Percentiles rank a stretch among this genome's conserved stretches.
Evolutionary conservation across 2,113 vertebrate genomes (phyloP).

Genomic region (Fulmarus glacialis): DNA sequence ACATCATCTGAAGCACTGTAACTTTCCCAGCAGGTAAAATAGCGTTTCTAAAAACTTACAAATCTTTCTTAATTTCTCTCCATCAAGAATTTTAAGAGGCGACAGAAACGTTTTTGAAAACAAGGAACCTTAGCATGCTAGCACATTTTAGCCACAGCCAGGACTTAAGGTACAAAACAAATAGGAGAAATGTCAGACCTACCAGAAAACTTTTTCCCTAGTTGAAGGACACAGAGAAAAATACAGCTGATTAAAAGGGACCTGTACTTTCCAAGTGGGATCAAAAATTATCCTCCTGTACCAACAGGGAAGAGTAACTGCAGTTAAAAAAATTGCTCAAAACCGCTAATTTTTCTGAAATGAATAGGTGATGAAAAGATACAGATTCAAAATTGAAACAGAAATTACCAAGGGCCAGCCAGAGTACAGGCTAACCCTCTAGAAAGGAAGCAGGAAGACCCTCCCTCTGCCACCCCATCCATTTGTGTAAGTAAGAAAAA

Average conservation of each 20-base stretch:
- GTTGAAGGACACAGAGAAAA: background rate
- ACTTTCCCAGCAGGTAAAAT: background rate
- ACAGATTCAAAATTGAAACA: background rate
- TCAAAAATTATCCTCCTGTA: background rate
- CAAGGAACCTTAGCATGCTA: background rate
- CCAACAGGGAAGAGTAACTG: background rate
- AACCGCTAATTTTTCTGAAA: background rate
- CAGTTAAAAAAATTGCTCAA: background rate
- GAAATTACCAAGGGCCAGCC: background rate
- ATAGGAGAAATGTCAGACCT: background rate
- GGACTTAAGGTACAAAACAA: background rate
- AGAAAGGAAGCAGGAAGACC: background rate
- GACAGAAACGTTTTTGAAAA: background rate
- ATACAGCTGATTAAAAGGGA: background rate
- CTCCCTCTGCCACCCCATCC: fast-evolving
- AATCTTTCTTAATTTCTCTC: background rate
- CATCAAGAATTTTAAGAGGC: background rate
- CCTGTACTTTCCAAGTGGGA: background rate
- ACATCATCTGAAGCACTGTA: background rate
- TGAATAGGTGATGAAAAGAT: background rate
- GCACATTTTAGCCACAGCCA: background rate
- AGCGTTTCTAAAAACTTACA: background rate
- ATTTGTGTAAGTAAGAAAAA: background rate
- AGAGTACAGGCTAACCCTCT: background rate
- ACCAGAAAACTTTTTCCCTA: background rate